Evolutionary conservation across 2,113 vertebrate genomes (phyloP), one percentile per base, ranked within the genome.

Genomic region (Pseudorectes ferrugineus): DNA sequence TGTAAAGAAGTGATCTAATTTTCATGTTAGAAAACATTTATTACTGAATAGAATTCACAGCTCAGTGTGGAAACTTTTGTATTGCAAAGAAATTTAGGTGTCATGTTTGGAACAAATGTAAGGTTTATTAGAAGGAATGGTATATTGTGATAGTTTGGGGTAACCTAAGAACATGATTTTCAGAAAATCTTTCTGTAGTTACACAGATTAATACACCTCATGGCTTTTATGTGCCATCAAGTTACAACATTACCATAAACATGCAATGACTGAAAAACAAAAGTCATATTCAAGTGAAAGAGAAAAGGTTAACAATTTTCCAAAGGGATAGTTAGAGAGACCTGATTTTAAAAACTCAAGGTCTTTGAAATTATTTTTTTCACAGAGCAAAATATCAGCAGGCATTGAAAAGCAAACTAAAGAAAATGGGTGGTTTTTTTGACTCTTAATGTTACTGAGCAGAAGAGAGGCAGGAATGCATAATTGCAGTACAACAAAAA

Each of bases 361-460:
- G 3, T 9, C 14, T 76, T 89, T 57, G 42, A 77, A 49, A 73
- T 26, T 26, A 20, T 52, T 68, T 14, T 68, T 77, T 70, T 52
- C 19, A 21, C 5, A 58, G 28, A 57, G 15, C 4, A 73, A 35
- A 84, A 49, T 40, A 80, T 3, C 31, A 54, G n/a, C n/a, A 74
- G 7, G 12, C 45, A 35, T 24, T 33, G 23, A 43, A 87, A 92
- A 66, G 9, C n/a, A 90, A 74, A 48, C 26, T 26, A 43, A 73
- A 74, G 7, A 71, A 78, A 82, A 71, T 14, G 0, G 2, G 14
- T 36, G 11, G 0, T 1, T 0, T 14, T 62, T 45, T 73, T 73
- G 4, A 48, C 8, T 59, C 48, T 40, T 59, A 52, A 14, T 2
- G 5, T 83, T 3, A 20, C 23, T 26, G 28, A 61, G 7, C 5